Evolutionary conservation across 2,113 vertebrate genomes (phyloP).

Genomic region (Morone saxatilis): DNA sequence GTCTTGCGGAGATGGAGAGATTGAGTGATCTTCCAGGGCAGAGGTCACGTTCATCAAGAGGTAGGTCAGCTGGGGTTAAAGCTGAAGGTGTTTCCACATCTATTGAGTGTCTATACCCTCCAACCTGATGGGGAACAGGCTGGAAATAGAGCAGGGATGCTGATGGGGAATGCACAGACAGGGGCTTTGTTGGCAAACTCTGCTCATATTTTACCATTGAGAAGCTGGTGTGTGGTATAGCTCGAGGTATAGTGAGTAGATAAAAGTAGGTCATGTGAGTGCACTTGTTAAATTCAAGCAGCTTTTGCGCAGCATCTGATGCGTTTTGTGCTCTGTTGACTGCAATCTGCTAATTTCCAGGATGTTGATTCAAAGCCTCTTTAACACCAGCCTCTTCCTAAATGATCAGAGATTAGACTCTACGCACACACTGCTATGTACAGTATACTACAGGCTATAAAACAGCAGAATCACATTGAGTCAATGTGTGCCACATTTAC

Average conservation of each 20-base stretch:
- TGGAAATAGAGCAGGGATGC: not conserved
- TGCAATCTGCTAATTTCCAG: conserved; percentile 14
- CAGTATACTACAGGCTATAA: conserved; percentile 19
- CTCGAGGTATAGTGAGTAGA: not conserved
- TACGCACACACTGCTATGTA: conserved; percentile 35
- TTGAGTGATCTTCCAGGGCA: conserved; percentile 49
- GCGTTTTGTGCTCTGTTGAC: not conserved
- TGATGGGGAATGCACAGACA: conserved; percentile 10
- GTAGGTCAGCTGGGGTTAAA: conserved; percentile 81
- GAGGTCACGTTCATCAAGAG: conserved; percentile 72
- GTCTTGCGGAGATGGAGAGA: conserved; percentile 40
- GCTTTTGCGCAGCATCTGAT: not conserved
- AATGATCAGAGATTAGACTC: conserved; percentile 30
- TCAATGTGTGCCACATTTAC: conserved; percentile 35
- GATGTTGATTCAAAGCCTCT: conserved; percentile 42
- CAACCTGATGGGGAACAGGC: conserved; percentile 27
- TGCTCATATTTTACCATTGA: not conserved
- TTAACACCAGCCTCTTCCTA: conserved; percentile 52
- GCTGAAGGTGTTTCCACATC: conserved; percentile 57
- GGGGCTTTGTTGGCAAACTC: conserved; percentile 18
- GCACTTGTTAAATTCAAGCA: conserved; percentile 7
- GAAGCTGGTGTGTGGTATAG: not conserved
- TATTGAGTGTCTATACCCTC: conserved; percentile 34
- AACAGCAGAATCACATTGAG: conserved; percentile 27
- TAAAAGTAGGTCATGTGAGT: not conserved